phyloP scores from a whole-genome alignment of 2,797 vertebrate genomes.

The Neoniphon sammara region DNA sequence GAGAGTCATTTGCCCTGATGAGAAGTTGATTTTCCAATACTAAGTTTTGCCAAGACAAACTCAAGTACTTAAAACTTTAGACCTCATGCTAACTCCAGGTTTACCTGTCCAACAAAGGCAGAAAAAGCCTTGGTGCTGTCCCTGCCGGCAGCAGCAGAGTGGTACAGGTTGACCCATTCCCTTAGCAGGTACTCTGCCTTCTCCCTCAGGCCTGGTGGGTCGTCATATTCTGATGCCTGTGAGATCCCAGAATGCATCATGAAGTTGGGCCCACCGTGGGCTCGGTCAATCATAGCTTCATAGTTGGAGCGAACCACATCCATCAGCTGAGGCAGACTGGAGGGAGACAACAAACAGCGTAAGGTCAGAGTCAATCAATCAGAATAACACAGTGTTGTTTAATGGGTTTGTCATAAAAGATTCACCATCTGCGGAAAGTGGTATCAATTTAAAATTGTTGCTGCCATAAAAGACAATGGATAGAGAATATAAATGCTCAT shows the following conservation, averaged over 20 bases:
- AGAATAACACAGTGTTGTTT: too few species aligned
- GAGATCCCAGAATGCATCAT: conserved; percentile 99
- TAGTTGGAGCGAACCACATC: conserved; percentile 99
- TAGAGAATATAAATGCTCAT: too few species aligned
- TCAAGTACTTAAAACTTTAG: too few species aligned
- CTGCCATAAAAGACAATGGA: too few species aligned
- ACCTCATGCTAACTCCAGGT: too few species aligned
- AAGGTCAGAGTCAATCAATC: too few species aligned
- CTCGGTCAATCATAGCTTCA: conserved; percentile 98
- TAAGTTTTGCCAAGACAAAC: too few species aligned
- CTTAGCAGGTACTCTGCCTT: conserved; percentile 98
- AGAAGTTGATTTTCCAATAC: too few species aligned
- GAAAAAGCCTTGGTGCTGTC: conserved; percentile 99
- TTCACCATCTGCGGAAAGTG: too few species aligned
- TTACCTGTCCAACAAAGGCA: conserved; percentile 99
- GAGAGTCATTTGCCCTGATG: too few species aligned
- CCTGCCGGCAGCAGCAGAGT: conserved; percentile 97
- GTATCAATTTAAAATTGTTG: too few species aligned
- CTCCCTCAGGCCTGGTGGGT: conserved; percentile 96
- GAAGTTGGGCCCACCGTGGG: conserved; percentile 98
- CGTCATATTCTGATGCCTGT: conserved; percentile 98
- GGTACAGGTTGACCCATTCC: conserved; percentile 99
- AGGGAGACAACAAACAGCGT: background rate
- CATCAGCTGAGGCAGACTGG: conserved; percentile 97
- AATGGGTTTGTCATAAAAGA: too few species aligned